Conservation (phyloP, 2,113 vertebrate species). For the Catagonus wagneri region DNA sequence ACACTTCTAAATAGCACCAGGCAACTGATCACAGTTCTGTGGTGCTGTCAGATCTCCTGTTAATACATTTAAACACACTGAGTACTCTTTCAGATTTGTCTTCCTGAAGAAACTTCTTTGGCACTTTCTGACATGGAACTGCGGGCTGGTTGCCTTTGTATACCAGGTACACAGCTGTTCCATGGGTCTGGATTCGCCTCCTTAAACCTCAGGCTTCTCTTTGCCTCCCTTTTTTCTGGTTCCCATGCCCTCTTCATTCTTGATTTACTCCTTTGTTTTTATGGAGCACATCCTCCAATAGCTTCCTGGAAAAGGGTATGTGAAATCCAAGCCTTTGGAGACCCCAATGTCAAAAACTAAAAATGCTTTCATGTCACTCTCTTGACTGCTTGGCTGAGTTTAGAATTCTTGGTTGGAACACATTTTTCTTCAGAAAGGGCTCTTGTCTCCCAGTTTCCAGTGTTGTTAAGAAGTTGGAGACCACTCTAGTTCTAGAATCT, state of each 20-base stretch:
- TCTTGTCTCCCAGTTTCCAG: slow-evolving; percentile 2
- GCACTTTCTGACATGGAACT: background rate
- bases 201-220: background rate
- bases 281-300: background rate
- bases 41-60: background rate
- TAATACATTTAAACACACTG: background rate
- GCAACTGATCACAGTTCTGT: background rate
- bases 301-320: background rate
- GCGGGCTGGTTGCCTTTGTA: background rate
- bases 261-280: background rate
- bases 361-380: background rate
- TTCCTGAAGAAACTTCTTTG: background rate
- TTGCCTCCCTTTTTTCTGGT: background rate
- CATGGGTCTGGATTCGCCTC: background rate
- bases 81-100: background rate
- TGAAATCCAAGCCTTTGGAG: background rate
- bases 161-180: background rate
- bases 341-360: background rate
- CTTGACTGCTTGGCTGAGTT: background rate
- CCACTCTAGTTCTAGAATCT: background rate
- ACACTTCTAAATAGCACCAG: background rate
- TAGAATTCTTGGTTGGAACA: slow-evolving; percentile 18
- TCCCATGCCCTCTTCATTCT: background rate
- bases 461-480: background rate
- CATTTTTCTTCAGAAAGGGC: slow-evolving; percentile 19